phyloP scores from a whole-genome alignment of 2,113 vertebrate species.

The Conger conger region DNA sequence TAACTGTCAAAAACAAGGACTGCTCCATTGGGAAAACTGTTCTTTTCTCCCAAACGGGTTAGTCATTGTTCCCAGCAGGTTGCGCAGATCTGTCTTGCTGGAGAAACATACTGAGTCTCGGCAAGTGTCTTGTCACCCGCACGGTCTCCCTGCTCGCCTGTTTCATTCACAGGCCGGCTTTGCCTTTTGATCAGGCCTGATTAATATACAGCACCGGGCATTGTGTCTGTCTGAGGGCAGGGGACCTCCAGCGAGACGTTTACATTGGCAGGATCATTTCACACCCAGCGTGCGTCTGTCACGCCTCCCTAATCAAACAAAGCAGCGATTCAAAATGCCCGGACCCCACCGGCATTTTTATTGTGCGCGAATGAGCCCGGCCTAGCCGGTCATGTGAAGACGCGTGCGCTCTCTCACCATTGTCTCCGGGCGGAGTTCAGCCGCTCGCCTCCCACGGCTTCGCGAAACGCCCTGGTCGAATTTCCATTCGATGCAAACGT shows the following conservation, averaged over 20 bases:
- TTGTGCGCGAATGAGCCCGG: neutral
- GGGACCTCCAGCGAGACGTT: neutral
- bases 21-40: neutral
- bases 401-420: neutral
- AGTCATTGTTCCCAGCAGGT: conserved; percentile 16
- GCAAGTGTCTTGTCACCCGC: neutral
- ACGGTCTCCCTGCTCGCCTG: neutral
- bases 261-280: conserved; percentile 19
- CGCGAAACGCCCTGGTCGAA: neutral
- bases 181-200: neutral
- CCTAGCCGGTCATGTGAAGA: neutral
- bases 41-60: conserved; percentile 7
- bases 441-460: neutral
- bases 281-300: conserved; percentile 13
- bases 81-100: neutral
- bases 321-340: neutral
- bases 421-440: neutral
- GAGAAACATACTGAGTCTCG: neutral
- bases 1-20: conserved; percentile 6
- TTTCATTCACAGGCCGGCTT: neutral
- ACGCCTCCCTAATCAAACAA: conserved; percentile 25
- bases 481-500: conserved; percentile 5
- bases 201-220: conserved; percentile 6
- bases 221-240: neutral
- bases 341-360: conserved; percentile 12